Conservation (phyloP, 2,888 invertebrate genomes). For the Colostygia pectinataria region DNA sequence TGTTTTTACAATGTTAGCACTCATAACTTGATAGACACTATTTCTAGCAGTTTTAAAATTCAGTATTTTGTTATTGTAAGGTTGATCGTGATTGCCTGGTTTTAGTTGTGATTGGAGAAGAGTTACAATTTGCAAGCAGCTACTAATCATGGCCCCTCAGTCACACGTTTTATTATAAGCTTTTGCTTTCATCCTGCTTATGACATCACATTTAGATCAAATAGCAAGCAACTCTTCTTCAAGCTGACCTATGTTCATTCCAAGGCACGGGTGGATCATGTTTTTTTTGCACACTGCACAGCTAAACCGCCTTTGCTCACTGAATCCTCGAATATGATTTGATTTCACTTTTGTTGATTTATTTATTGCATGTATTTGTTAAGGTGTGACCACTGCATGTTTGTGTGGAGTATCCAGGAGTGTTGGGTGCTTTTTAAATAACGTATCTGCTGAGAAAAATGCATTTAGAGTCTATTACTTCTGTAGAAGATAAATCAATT, state of each 20-base stretch:
- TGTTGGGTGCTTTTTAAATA: slow-evolving; percentile 39
- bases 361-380: slow-evolving; percentile 69
- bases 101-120: slow-evolving; percentile 15
- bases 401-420: slow-evolving; percentile 43
- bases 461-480: slow-evolving; percentile 20
- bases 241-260: slow-evolving; percentile 5
- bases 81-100: not conserved
- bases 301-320: slow-evolving; percentile 30
- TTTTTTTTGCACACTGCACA: slow-evolving; percentile 27
- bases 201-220: slow-evolving; percentile 1
- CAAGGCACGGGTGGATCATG: slow-evolving; percentile 1
- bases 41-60: no score
- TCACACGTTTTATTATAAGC: slow-evolving; percentile 1
- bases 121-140: not conserved
- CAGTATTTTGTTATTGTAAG: slow-evolving; percentile 13
- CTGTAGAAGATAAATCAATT: slow-evolving; percentile 13
- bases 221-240: slow-evolving; percentile 8
- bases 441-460: slow-evolving; percentile 5
- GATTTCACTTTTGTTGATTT: slow-evolving; percentile 63
- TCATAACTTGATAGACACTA: no score
- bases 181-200: not conserved
- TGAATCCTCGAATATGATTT: slow-evolving; percentile 42
- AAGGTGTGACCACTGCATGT: slow-evolving; percentile 40
- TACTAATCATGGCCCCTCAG: not conserved
- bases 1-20: no score